Evolutionary conservation across 2,888 invertebrate genomes (phyloP).

Genomic region (Coelogynopora nodosa): DNA sequence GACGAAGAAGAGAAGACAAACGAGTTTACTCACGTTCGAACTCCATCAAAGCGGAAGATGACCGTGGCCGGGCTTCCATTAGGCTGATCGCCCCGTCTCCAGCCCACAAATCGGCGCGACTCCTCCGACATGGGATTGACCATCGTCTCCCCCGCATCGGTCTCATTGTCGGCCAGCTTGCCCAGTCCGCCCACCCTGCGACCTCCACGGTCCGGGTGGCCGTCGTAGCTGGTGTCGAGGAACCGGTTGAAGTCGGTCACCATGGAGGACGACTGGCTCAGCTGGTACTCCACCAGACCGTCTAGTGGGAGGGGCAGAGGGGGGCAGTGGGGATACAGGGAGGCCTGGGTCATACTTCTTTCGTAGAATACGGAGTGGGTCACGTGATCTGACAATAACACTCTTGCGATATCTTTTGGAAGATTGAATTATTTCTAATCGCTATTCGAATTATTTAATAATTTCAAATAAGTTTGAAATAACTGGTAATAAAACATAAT

Average conservation of each 20-base stretch:
- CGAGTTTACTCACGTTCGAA: not conserved
- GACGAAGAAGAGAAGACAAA: no score
- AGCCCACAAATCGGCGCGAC: slow-evolving; percentile 21
- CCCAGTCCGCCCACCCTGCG: slow-evolving; percentile 12
- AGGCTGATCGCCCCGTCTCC: slow-evolving; percentile 27
- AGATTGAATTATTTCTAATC: no score
- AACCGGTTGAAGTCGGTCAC: not conserved
- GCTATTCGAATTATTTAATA: no score
- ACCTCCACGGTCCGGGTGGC: not conserved
- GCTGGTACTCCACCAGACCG: not conserved
- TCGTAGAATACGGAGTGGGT: no score
- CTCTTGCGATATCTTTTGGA: no score
- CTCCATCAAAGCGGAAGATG: slow-evolving; percentile 27
- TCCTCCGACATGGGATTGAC: slow-evolving; percentile 25
- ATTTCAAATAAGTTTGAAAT: no score
- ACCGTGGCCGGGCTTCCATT: not conserved
- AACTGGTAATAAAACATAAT: no score
- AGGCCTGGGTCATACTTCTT: no score
- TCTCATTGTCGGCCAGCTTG: slow-evolving; percentile 37
- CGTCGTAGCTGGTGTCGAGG: slow-evolving; percentile 35
- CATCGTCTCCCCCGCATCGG: not conserved
- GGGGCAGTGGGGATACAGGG: not conserved
- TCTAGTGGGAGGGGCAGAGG: not conserved
- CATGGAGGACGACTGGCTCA: not conserved
- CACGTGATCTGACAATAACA: no score